phyloP scores from a whole-genome alignment of 2,113 vertebrate species.

The Pangasianodon gigas region DNA sequence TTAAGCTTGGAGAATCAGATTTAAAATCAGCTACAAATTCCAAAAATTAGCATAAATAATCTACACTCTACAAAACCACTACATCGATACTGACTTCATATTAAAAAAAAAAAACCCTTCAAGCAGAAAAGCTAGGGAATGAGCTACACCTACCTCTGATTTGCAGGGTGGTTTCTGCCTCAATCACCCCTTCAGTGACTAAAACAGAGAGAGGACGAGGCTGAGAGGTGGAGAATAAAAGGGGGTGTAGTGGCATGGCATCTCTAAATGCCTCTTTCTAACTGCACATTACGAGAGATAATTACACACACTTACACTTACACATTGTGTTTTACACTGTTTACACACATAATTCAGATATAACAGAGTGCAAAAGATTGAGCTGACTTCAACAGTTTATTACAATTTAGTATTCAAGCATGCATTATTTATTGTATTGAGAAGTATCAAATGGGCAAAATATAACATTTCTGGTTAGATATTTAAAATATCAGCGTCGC shows the following conservation, averaged over 20 bases:
- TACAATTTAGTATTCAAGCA: not conserved
- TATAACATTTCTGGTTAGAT: not conserved
- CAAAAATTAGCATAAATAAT: not conserved
- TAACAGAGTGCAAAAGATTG: not conserved
- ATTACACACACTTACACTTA: not conserved
- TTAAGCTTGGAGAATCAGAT: not conserved
- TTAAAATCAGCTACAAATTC: not conserved
- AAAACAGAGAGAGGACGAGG: not conserved
- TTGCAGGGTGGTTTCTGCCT: not conserved
- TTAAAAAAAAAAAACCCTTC: not conserved
- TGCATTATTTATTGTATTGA: not conserved
- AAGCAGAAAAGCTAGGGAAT: not conserved
- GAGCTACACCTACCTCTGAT: constrained; percentile 24
- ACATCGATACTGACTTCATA: not conserved
- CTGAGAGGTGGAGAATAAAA: constrained; percentile 22
- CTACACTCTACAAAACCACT: not conserved
- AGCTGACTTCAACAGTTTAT: not conserved
- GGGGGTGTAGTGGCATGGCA: not conserved
- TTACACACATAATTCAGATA: not conserved
- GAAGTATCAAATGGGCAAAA: not conserved
- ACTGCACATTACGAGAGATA: constrained; percentile 6
- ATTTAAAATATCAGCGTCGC: not conserved
- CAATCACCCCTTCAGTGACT: not conserved
- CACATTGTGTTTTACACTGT: not conserved
- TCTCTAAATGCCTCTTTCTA: constrained; percentile 22